Base-by-base conservation (phyloP, 2,888 invertebrate genomes). In the Geotrupes spiniger region DNA sequence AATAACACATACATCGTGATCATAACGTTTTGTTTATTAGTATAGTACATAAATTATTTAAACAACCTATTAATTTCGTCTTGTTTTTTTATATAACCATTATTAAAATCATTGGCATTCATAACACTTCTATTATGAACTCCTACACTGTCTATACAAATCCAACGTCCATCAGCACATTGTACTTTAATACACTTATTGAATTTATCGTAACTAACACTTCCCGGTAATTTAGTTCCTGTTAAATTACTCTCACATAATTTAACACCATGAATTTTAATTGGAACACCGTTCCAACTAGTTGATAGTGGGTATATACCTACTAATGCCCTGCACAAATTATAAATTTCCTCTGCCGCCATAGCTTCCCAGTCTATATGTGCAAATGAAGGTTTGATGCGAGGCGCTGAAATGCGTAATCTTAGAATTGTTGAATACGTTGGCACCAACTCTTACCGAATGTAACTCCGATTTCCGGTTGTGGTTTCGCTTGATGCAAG, bases 21-120 rank as follows among this genome's bases (percentile, higher is more conserved):
- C n/a, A n/a, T n/a, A n/a, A n/a, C n/a, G n/a, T n/a, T n/a, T n/a
- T n/a, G n/a, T n/a, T n/a, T n/a, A n/a, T n/a, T n/a, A n/a, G n/a
- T n/a, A n/a, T n/a, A 27, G 27, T 43, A 47, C n/a, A 40, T 27
- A 36, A 45, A 48, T 67, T 61, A 72, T 60, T 62, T 67, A 72
- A 73, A 72, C 62, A 62, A 73, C 65, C 71, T 72, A 37, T 62
- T 59, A 27, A 61, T 55, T 53, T 70, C 58, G 59, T 71, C 17
- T 36, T 54, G 52, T 74, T 85, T 85, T 63, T 79, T 82, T 21
- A 93, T 73, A 71, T 84, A 94, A 5, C 94, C 94, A 76, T 92
- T 92, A 71, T 83, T 83, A 76, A 96, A 96, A 66, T 92, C 91
- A 59, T 73, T 63, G 2, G 92, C 89, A 40, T 77, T 80, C 81